These are phyloP conservation scores for Tangachromis dhanisi DNA, from an alignment of 2,113 vertebrate species.

Conservation along the genomic window DNA sequence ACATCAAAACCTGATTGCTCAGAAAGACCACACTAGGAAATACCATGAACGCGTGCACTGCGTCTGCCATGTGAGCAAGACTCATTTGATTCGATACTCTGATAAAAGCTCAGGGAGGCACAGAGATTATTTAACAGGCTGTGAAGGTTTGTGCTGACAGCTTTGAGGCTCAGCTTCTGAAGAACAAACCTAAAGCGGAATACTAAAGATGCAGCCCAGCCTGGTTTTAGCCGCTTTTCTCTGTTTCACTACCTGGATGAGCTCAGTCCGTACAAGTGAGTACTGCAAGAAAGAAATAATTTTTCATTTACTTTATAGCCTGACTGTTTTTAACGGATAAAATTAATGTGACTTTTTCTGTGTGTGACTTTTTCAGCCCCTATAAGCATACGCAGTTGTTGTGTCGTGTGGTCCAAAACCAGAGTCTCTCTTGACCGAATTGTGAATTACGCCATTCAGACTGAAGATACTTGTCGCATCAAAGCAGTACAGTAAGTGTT, in stretches of 20 bases:
- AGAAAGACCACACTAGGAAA: not conserved
- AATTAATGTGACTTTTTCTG: not conserved
- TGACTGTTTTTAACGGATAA: not conserved
- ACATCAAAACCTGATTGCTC: not conserved
- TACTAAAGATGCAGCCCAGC: constrained; percentile 26
- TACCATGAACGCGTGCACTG: not conserved
- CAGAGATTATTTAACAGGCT: not conserved
- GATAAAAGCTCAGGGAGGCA: not conserved
- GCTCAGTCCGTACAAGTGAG: constrained; percentile 18
- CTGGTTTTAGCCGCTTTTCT: constrained; percentile 11
- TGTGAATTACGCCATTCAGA: constrained; percentile 28
- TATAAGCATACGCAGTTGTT: not conserved
- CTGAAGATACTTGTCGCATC: constrained; percentile 12
- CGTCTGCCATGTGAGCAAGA: not conserved
- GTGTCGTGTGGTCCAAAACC: rapidly evolving
- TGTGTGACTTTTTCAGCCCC: constrained; percentile 14
- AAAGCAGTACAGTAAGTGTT: constrained; percentile 50
- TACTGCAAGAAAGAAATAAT: not conserved
- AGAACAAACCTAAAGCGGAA: not conserved
- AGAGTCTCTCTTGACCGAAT: rapidly evolving
- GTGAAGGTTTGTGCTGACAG: not conserved
- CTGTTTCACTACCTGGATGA: constrained; percentile 9
- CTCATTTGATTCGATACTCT: not conserved
- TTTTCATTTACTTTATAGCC: not conserved
- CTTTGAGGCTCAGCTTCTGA: not conserved